Conservation (phyloP, 64 coral and sea anemone species). For the Dendrophyllia cribrosa region DNA sequence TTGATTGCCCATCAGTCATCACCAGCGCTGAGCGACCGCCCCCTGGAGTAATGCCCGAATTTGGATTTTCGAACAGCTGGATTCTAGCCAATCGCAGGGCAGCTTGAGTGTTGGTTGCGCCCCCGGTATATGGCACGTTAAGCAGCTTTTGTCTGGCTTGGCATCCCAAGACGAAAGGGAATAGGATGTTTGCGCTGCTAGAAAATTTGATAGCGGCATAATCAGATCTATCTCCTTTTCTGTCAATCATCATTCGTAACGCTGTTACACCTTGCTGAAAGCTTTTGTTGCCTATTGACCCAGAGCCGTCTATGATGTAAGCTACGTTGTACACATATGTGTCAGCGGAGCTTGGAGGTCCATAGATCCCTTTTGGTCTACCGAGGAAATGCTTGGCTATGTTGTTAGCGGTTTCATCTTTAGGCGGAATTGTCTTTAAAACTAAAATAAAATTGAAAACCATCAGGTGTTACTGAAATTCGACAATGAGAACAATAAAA, state of each 20-base stretch:
- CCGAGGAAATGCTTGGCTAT: slow-evolving; percentile 39
- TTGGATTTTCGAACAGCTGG: neutral
- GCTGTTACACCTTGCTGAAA: slow-evolving; percentile 17
- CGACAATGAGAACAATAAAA: neutral
- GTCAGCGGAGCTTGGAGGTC: neutral
- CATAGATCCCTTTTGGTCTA: neutral
- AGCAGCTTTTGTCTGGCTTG: neutral
- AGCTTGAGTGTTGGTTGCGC: slow-evolving; percentile 43
- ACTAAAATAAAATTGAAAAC: neutral
- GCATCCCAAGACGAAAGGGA: neutral
- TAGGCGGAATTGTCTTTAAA: neutral
- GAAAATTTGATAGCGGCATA: slow-evolving; percentile 47
- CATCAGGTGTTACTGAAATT: neutral
- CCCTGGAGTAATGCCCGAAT: slow-evolving; percentile 9
- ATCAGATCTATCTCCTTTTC: neutral
- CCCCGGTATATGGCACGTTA: slow-evolving; percentile 15
- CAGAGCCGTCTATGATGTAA: slow-evolving; percentile 17
- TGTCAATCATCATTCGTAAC: slow-evolving; percentile 14
- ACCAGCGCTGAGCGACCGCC: slow-evolving; percentile 10
- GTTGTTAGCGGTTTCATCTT: slow-evolving; percentile 13
- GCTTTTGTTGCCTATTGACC: slow-evolving; percentile 7
- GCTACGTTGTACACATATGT: neutral
- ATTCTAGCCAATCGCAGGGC: slow-evolving; percentile 24
- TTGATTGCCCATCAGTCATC: slow-evolving; percentile 50
- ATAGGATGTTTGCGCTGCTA: slow-evolving; percentile 19